Evolutionary conservation across 2,888 invertebrate genomes (phyloP).

Genomic region (Xestia ashworthii): DNA sequence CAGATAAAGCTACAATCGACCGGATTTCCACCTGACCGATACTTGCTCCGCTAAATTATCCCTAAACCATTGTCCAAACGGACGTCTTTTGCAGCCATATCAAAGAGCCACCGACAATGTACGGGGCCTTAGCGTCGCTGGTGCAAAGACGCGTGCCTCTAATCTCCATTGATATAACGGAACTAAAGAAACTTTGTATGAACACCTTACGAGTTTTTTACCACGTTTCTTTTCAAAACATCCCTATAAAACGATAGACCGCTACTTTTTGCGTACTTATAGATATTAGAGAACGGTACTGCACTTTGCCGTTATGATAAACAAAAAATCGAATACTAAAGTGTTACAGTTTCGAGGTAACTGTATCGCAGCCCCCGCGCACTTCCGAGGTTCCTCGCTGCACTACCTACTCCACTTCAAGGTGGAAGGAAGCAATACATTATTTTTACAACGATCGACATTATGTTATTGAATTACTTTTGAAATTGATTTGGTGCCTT

Average conservation of each 20-base stretch:
- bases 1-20: slow-evolving; percentile 73
- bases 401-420: slow-evolving; percentile 76
- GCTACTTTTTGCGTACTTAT: slow-evolving; percentile 83
- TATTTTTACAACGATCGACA: slow-evolving; percentile 86
- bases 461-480: slow-evolving; percentile 91
- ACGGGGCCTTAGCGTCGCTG: slow-evolving; percentile 75
- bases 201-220: slow-evolving; percentile 88
- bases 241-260: slow-evolving; percentile 86
- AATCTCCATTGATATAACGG: slow-evolving; percentile 90
- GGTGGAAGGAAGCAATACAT: slow-evolving; percentile 90
- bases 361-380: slow-evolving; percentile 83
- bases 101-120: slow-evolving; percentile 84
- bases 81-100: slow-evolving; percentile 88
- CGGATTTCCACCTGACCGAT: slow-evolving; percentile 84
- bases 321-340: slow-evolving; percentile 78
- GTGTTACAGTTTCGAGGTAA: slow-evolving; percentile 89
- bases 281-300: slow-evolving; percentile 83
- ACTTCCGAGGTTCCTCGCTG: slow-evolving; percentile 75
- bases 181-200: slow-evolving; percentile 81
- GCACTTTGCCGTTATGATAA: slow-evolving; percentile 83
- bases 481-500: slow-evolving; percentile 85
- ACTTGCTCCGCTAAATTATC: slow-evolving; percentile 78
- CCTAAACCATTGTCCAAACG: slow-evolving; percentile 77
- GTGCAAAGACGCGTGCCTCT: slow-evolving; percentile 87
- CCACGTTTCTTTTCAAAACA: slow-evolving; percentile 74